Evolutionary conservation across 2,888 invertebrate species (phyloP), one percentile per base, ranked within the genome.

Genomic region (Dexiosoma caninum): DNA sequence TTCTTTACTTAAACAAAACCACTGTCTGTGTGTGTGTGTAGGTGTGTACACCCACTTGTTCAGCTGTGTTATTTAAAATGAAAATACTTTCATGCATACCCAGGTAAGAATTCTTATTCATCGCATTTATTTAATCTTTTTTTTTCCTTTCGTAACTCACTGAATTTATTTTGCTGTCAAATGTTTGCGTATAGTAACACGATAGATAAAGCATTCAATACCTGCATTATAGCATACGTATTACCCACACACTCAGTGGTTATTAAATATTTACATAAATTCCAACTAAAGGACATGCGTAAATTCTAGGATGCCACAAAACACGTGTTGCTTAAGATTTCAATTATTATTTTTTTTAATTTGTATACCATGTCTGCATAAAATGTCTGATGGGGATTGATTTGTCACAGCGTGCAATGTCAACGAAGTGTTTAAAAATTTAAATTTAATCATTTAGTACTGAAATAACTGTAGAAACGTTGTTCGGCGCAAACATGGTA

Each of bases 1-100:
- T 83, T 81, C 72, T 78, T 60, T 59, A 60, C 53, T 44, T 67
- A 53, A 57, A 78, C 53, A 66, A 69, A 74, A 67, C 51, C 69
- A 42, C 59, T 32, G 16, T 35, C 3, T 12, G 10, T 32, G 12
- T 53, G 59, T 66, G 19, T 55, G 19, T 30, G 27, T 74, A 27
- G 23, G 23, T 42, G 23, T 55, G 5, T 30, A 6, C 4, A 6
- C 27, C 16, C 55, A 32, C 49, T 14, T 49, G n/a, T 60, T 42
- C 2, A 1, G 32, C n/a, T 60, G 37, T 51, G 62, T 69, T 60
- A 62, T 62, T 62, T 69, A 62, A 77, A 66, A 76, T 55, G 55
- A 46, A 30, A 70, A 67, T 42, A 19, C 40, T 7, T 30, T 12
- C 23, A 7, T 16, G 35, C 16, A 59, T 12, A 35, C 0, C 6